These are phyloP conservation scores for Orientallactaga sibirica DNA, from an alignment of 2,797 vertebrate genomes.

Conservation along the genomic window DNA sequence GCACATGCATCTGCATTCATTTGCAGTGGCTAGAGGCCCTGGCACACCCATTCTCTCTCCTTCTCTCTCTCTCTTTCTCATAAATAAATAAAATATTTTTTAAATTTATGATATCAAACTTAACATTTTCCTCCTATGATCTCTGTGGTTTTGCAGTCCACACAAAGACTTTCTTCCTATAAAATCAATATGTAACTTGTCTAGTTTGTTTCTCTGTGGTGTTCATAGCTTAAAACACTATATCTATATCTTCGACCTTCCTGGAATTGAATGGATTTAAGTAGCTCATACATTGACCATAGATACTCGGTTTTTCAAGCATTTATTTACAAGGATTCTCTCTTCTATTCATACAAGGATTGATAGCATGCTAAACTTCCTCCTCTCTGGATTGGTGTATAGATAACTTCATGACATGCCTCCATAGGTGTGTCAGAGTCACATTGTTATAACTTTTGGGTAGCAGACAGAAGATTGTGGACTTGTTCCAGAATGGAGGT, in stretches of 20 bases:
- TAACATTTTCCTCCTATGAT: not conserved
- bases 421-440: too few relatives aligned
- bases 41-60: too few relatives aligned
- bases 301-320: not conserved
- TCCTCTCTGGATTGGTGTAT: not conserved
- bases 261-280: not conserved
- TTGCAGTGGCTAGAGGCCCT: too few relatives aligned
- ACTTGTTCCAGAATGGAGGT: not conserved
- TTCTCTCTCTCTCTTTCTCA: not conserved
- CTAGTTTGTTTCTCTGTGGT: not conserved
- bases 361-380: not conserved
- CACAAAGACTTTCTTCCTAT: not conserved
- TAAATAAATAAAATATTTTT: not conserved
- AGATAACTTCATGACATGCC: not conserved
- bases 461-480: not conserved
- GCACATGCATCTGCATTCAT: too few relatives aligned
- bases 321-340: too few relatives aligned
- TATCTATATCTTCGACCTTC: not conserved
- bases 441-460: too few relatives aligned
- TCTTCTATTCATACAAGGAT: not conserved
- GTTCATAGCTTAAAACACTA: not conserved
- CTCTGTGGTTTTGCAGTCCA: not conserved
- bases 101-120: not conserved
- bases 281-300: not conserved
- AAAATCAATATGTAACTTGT: not conserved